A percentile compares a stretch with the other conserved stretches of the same genome.
Conservation (phyloP, 2,888 invertebrate species). For the Leptopterna dolabrata region DNA sequence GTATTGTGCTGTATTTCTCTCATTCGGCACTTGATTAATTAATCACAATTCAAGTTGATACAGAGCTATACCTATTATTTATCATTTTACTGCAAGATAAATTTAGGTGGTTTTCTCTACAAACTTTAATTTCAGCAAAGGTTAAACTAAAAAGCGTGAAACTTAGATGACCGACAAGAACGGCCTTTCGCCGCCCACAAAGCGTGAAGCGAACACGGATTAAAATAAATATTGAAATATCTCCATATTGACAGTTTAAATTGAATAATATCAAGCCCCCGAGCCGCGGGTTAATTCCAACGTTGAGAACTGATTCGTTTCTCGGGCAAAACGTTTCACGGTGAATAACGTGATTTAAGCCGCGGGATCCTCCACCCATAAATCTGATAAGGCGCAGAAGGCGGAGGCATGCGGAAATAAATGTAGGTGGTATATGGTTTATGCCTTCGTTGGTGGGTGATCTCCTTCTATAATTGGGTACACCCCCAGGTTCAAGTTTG, state of each 20-base stretch:
- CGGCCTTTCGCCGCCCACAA: neutral
- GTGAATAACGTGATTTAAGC: constrained; percentile 15
- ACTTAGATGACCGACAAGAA: too few species aligned
- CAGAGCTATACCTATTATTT: too few species aligned
- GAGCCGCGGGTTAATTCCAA: neutral
- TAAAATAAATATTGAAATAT: neutral
- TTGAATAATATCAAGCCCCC: neutral
- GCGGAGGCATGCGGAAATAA: constrained; percentile 31
- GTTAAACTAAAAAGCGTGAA: too few species aligned
- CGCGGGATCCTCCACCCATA: neutral
- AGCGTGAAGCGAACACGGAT: neutral
- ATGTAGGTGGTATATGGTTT: constrained; percentile 35
- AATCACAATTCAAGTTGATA: too few species aligned
- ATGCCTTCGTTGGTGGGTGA: neutral
- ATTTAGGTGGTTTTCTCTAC: too few species aligned
- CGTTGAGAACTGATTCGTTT: neutral
- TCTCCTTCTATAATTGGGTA: constrained; percentile 26
- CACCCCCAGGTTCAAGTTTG: neutral
- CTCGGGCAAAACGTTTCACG: neutral
- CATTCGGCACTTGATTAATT: too few species aligned
- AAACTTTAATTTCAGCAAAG: too few species aligned
- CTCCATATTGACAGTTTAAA: neutral
- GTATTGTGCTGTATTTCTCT: too few species aligned
- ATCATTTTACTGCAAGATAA: too few species aligned
- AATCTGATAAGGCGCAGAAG: constrained; percentile 17